These are phyloP conservation scores for Drosophila nikananu DNA, from an alignment of 1,140 invertebrate genomes.

Conservation along the genomic window DNA sequence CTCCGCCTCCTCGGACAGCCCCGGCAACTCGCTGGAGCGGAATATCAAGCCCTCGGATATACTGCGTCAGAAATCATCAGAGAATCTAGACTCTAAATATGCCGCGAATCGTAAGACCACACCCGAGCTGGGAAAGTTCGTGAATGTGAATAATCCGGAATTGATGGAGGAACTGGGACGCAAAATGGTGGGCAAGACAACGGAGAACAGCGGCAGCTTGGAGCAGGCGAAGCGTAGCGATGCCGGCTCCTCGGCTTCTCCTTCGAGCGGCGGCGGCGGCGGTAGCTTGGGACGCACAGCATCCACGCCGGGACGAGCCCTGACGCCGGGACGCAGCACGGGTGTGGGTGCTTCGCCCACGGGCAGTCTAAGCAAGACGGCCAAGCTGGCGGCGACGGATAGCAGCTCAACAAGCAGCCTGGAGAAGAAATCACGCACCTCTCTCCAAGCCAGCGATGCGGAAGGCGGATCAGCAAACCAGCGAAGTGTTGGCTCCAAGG, in stretches of 20 bases:
- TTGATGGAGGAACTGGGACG: slow-evolving; percentile 82
- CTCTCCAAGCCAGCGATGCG: slow-evolving; percentile 70
- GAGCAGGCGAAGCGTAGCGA: slow-evolving; percentile 74
- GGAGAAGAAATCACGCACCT: slow-evolving; percentile 77
- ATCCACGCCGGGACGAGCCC: slow-evolving; percentile 59
- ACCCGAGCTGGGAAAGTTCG: slow-evolving; percentile 76
- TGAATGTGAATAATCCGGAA: slow-evolving; percentile 76
- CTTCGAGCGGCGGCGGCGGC: slow-evolving; percentile 14
- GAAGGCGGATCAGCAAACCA: slow-evolving; percentile 39
- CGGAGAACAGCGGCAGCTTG: slow-evolving; percentile 69
- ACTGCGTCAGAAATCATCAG: slow-evolving; percentile 80
- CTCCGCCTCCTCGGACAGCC: slow-evolving; percentile 63
- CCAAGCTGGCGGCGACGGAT: slow-evolving; percentile 67
- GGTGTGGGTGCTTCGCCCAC: slow-evolving; percentile 73
- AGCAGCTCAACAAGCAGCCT: slow-evolving; percentile 81
- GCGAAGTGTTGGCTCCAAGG: slow-evolving; percentile 78
- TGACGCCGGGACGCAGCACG: slow-evolving; percentile 52
- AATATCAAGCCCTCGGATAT: slow-evolving; percentile 85
- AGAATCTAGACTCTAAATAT: slow-evolving; percentile 77
- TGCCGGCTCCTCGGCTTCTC: slow-evolving; percentile 23
- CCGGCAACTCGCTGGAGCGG: slow-evolving; percentile 80
- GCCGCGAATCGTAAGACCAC: slow-evolving; percentile 78
- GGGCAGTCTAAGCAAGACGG: slow-evolving; percentile 70
- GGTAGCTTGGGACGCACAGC: slow-evolving; percentile 66
- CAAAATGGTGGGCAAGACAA: slow-evolving; percentile 77